Evolutionary conservation across 2,113 vertebrate species (phyloP), one percentile per base, ranked within the genome.

Genomic region (Clarias magur): DNA sequence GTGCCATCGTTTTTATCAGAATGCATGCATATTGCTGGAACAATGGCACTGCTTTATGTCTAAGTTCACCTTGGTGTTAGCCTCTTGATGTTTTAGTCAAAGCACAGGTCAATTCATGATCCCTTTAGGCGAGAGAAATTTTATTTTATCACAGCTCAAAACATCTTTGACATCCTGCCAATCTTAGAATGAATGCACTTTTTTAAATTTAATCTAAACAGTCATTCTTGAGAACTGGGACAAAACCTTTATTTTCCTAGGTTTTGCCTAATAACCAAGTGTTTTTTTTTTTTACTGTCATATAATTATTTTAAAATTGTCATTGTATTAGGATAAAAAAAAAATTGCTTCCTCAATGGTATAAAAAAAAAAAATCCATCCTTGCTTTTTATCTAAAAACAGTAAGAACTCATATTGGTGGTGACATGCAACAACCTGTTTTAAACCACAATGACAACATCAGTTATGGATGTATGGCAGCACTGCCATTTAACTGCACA

Each of bases 151-250:
- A 76, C 67, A 82, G 17, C 34, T 82, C 60, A 85, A 65, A 56
- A 59, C 87, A 42, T 75, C 88, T 62, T 68, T 78, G 30, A 21
- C 78, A 80, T 80, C 59, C 75, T 67, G 86, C 60, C 75, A 80
- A 89, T 83, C 72, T 88, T 76, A 86, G 68, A 19, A 27, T 87
- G 87, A 83, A 78, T 67, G 75, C 87, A 78, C n/a, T 54, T 82
- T 63, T 60, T 82, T 89, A 86, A 27, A 88, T 90, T 91, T 89
- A 88, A 87, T 89, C 85, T 89, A n/a, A 83, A 48, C 48, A 48
- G 48, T 48, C 48, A 48, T 48, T 48, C 48, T 48, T 48, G 48
- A 48, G 48, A 48, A 8, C 48, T 48, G 48, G 7, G 48, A 48
- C 48, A 48, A 48, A 48, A 48, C 7, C 6, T 48, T 48, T 48